These are phyloP conservation scores for Adineta ricciae DNA, from an alignment of 2,888 invertebrate species.

Conservation along the genomic window DNA sequence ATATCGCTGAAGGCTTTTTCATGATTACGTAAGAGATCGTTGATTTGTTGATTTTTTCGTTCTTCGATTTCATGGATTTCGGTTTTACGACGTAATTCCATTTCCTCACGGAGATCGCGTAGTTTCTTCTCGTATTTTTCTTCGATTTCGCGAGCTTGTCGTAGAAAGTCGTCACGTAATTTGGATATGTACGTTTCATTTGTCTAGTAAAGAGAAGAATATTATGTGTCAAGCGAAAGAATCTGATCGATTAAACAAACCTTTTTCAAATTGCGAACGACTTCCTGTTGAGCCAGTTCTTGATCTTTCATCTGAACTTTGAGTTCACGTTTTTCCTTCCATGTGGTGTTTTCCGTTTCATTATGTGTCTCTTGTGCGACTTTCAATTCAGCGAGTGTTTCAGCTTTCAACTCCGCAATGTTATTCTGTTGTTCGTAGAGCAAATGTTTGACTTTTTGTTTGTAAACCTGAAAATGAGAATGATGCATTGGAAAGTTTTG, in stretches of 20 bases:
- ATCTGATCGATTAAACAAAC: constrained; percentile 45
- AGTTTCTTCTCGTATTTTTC: constrained; percentile 67
- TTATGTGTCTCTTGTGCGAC: constrained; percentile 69
- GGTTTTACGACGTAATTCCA: constrained; percentile 55
- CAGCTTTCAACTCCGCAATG: constrained; percentile 71
- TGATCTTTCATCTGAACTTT: constrained; percentile 62
- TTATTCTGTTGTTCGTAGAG: constrained; percentile 80
- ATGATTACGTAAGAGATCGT: constrained; percentile 67
- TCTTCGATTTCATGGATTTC: constrained; percentile 68
- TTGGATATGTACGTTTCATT: constrained; percentile 56
- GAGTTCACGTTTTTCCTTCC: constrained; percentile 63
- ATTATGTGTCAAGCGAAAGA: too few relatives aligned
- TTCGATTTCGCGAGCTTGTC: constrained; percentile 61
- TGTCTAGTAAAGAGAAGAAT: constrained; percentile 41
- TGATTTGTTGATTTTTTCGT: constrained; percentile 75
- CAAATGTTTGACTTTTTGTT: constrained; percentile 82
- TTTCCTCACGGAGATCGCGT: constrained; percentile 63
- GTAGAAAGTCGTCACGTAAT: constrained; percentile 59
- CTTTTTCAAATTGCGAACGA: constrained; percentile 60
- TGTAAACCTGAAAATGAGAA: constrained; percentile 52
- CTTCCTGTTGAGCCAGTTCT: constrained; percentile 62
- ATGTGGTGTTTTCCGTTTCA: constrained; percentile 64
- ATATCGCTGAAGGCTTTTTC: constrained; percentile 75
- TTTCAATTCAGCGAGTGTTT: constrained; percentile 60
- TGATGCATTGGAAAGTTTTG: too few relatives aligned